These are phyloP conservation scores for Hyppa rectilinea DNA, from an alignment of 2,888 invertebrate species.

Conservation along the genomic window DNA sequence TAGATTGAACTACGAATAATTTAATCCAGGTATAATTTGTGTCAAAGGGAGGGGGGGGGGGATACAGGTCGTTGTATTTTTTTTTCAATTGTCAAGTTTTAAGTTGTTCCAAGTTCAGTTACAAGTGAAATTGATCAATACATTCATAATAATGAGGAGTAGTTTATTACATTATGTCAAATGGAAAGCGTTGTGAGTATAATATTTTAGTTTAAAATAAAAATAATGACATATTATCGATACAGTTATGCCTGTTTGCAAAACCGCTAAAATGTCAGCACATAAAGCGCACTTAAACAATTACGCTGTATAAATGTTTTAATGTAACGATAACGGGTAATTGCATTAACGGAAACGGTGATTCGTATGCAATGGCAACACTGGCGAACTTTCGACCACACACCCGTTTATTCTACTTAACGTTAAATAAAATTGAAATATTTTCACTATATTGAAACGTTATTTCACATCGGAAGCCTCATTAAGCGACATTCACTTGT, in stretches of 20 bases:
- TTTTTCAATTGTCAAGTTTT: neutral
- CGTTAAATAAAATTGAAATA: slow-evolving; percentile 69
- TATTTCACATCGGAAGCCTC: slow-evolving; percentile 62
- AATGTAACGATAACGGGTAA: slow-evolving; percentile 62
- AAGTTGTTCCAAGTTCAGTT: too few relatives aligned
- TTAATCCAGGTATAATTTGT: neutral
- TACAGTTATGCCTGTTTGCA: neutral
- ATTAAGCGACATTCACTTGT: slow-evolving; percentile 65
- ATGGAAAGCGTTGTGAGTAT: neutral
- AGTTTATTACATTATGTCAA: neutral
- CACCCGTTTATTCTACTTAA: slow-evolving; percentile 71
- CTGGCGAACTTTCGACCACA: slow-evolving; percentile 71
- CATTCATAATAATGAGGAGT: neutral
- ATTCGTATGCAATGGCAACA: slow-evolving; percentile 68
- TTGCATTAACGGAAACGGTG: slow-evolving; percentile 69
- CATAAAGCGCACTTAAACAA: slow-evolving; percentile 54
- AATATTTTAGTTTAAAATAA: neutral
- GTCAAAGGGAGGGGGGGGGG: neutral
- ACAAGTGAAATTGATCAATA: neutral
- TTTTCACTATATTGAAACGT: slow-evolving; percentile 63
- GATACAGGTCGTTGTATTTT: neutral
- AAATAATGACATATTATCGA: slow-evolving; percentile 1
- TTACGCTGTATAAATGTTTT: slow-evolving; percentile 58
- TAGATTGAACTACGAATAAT: too few relatives aligned
- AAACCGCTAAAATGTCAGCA: slow-evolving; percentile 28